phyloP scores from a whole-genome alignment of 1,140 invertebrate genomes.

The Aphaenogaster rudis region DNA sequence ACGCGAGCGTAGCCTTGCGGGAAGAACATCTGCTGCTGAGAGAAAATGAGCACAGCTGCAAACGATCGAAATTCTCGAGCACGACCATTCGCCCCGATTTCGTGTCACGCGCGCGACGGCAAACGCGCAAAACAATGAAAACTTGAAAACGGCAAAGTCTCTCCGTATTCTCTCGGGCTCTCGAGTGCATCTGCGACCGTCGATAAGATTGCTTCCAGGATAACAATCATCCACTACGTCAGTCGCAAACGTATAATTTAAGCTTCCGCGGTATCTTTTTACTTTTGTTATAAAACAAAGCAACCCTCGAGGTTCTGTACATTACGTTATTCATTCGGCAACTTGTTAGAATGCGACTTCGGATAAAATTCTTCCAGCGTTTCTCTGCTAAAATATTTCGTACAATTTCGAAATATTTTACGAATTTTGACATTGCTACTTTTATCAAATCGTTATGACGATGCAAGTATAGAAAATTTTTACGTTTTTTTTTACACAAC shows the following conservation, averaged over 20 bases:
- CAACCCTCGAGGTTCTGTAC: not conserved
- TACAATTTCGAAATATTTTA: not conserved
- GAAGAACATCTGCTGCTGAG: conserved; percentile 77
- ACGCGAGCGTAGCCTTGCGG: conserved; percentile 54
- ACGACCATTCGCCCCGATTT: conserved; percentile 59
- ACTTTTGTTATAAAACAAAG: not conserved
- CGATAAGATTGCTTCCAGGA: conserved; percentile 46
- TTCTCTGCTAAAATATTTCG: not conserved
- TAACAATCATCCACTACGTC: conserved; percentile 49
- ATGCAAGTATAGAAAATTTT: not conserved
- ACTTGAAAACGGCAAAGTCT: conserved; percentile 7
- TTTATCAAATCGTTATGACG: not conserved
- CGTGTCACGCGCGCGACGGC: conserved; percentile 56
- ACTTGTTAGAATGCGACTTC: not conserved
- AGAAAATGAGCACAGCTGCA: conserved; percentile 79
- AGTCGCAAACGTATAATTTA: conserved; percentile 40
- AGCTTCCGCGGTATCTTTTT: not conserved
- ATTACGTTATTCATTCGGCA: conserved; percentile 5
- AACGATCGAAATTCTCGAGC: conserved; percentile 58
- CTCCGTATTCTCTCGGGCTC: not conserved
- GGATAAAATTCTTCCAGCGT: not conserved
- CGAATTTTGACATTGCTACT: not conserved
- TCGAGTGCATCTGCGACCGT: conserved; percentile 30
- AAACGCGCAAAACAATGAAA: conserved; percentile 63
- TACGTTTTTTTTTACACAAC: not conserved